phyloP scores from a whole-genome alignment of 2,888 invertebrate genomes.

The Chrysolina americana region DNA sequence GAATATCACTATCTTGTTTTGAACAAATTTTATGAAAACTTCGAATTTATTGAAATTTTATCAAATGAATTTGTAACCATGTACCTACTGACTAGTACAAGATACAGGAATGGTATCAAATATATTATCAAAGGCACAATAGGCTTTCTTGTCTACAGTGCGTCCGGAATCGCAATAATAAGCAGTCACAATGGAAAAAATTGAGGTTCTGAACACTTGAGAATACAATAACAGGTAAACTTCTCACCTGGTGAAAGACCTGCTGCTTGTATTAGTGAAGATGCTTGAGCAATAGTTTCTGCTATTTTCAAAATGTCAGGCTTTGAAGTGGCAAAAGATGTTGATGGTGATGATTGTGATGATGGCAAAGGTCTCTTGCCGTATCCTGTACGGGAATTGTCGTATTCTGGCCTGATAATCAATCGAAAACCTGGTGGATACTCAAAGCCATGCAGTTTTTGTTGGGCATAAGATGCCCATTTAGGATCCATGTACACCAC shows the following conservation, averaged over 20 bases:
- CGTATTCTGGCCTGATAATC: slow-evolving; percentile 79
- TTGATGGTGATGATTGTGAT: slow-evolving; percentile 23
- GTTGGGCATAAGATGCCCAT: slow-evolving; percentile 83
- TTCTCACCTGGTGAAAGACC: slow-evolving; percentile 64
- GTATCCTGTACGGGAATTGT: slow-evolving; percentile 45
- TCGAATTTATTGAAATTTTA: too few relatives aligned
- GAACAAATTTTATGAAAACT: too few relatives aligned
- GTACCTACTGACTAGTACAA: too few relatives aligned
- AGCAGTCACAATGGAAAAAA: background rate
- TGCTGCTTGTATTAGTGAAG: slow-evolving; percentile 80
- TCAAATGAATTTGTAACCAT: too few relatives aligned
- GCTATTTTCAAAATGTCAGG: slow-evolving; percentile 79
- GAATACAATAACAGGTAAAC: background rate
- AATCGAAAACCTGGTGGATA: slow-evolving; percentile 90
- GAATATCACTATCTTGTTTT: too few relatives aligned
- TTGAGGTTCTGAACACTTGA: too few relatives aligned
- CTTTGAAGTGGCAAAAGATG: slow-evolving; percentile 43
- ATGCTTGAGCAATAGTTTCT: slow-evolving; percentile 84
- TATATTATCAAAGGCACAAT: too few relatives aligned
- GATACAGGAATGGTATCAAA: too few relatives aligned
- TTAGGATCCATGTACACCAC: slow-evolving; percentile 82
- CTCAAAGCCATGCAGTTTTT: slow-evolving; percentile 92
- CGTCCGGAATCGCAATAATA: too few relatives aligned
- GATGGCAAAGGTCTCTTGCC: slow-evolving; percentile 33
- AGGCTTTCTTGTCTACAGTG: too few relatives aligned